Evolutionary conservation across 2,113 vertebrate genomes (phyloP).

Genomic region (Nibea coibor): DNA sequence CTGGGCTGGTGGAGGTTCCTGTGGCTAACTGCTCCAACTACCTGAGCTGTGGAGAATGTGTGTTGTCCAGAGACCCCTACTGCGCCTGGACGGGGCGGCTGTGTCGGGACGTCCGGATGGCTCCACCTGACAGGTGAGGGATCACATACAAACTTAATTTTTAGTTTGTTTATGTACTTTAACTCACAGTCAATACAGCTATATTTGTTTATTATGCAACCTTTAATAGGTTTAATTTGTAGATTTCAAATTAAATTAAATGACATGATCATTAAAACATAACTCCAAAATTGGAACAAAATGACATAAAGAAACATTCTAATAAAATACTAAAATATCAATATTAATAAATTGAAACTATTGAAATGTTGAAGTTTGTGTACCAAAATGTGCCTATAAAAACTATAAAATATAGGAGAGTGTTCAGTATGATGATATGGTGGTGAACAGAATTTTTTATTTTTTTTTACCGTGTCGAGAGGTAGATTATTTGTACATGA

Average conservation of each 20-base stretch:
- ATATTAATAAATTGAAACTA: background rate
- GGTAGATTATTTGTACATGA: background rate
- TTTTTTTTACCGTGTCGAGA: background rate
- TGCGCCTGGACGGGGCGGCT: constrained; percentile 88
- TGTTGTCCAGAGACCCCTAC: constrained; percentile 93
- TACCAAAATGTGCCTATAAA: background rate
- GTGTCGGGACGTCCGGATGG: constrained; percentile 82
- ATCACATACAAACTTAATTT: background rate
- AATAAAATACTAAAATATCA: background rate
- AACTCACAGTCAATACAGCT: background rate
- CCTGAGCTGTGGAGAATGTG: constrained; percentile 91
- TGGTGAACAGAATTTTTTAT: background rate
- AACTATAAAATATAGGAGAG: background rate
- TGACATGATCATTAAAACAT: background rate
- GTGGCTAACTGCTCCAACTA: constrained; percentile 93
- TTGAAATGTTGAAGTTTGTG: background rate
- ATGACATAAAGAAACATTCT: background rate
- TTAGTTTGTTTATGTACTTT: background rate
- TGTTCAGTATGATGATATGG: background rate
- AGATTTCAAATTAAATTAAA: background rate
- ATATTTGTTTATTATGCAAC: background rate
- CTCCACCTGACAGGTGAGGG: constrained; percentile 80
- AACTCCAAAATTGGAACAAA: background rate
- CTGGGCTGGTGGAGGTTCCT: constrained; percentile 87
- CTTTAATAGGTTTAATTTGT: background rate